phyloP scores from a whole-genome alignment of 2,888 invertebrate genomes.

The Stenotaenia linearis region DNA sequence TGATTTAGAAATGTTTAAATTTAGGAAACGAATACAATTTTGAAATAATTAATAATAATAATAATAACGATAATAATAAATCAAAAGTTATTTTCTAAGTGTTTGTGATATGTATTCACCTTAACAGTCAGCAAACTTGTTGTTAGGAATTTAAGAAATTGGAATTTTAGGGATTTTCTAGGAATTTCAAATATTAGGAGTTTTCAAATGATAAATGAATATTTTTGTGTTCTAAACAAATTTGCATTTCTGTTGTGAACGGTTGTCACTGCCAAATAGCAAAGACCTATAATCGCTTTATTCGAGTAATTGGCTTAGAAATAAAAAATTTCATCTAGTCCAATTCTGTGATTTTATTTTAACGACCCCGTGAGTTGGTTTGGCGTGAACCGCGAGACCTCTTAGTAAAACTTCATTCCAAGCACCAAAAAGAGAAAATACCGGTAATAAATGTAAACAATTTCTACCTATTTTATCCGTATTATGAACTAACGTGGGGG shows the following conservation, averaged over 20 bases:
- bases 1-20: background rate
- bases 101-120: background rate
- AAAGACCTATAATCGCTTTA: background rate
- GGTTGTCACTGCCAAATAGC: background rate
- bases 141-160: background rate
- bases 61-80: background rate
- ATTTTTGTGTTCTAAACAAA: background rate
- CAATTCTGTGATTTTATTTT: background rate
- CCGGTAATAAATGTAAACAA: background rate
- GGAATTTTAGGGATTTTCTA: background rate
- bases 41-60: too few species aligned
- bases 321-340: constrained; percentile 2
- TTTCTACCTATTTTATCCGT: too few species aligned
- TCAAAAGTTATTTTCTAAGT: background rate
- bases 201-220: background rate
- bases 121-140: background rate
- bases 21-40: too few species aligned
- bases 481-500: background rate
- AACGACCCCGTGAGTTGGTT: too few species aligned
- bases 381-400: too few species aligned
- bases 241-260: background rate
- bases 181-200: background rate
- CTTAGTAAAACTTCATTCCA: background rate
- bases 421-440: background rate
- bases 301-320: too few species aligned